Conservation (phyloP, 2,888 invertebrate species). For the Hololepta plana region DNA sequence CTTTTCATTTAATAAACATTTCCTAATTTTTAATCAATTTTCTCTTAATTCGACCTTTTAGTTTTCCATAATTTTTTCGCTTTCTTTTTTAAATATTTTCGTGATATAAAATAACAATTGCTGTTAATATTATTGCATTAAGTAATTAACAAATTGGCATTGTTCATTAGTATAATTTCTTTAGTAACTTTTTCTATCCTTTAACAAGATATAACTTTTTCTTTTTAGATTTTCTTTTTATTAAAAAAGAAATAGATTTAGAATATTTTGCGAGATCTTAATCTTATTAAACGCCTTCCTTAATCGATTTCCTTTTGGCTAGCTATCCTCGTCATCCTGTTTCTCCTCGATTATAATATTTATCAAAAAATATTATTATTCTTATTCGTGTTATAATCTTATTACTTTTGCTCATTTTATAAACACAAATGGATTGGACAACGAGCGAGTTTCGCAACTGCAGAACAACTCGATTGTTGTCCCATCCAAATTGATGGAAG, state of each 20-base stretch:
- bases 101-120: slow-evolving; percentile 22
- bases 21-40: slow-evolving; percentile 6
- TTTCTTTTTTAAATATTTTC: slow-evolving; percentile 12
- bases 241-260: slow-evolving; percentile 17
- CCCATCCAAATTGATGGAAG: too few species aligned
- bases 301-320: slow-evolving; percentile 13
- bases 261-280: slow-evolving; percentile 13
- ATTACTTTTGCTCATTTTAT: neutral
- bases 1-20: too few species aligned
- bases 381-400: slow-evolving; percentile 1
- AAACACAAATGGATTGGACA: neutral
- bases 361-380: neutral
- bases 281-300: neutral
- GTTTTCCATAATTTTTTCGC: slow-evolving; percentile 2
- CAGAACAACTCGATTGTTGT: too few species aligned
- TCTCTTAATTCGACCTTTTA: neutral
- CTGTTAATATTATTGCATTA: slow-evolving; percentile 19
- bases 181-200: slow-evolving; percentile 9
- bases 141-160: slow-evolving; percentile 18
- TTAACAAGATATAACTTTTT: slow-evolving; percentile 5
- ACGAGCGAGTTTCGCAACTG: too few species aligned
- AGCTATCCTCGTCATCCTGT: slow-evolving; percentile 10
- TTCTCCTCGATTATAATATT: neutral
- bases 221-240: slow-evolving; percentile 3
- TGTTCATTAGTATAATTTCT: slow-evolving; percentile 17